These are phyloP conservation scores for Phortica okadai DNA, from an alignment of 2,888 invertebrate genomes.

Conservation along the genomic window DNA sequence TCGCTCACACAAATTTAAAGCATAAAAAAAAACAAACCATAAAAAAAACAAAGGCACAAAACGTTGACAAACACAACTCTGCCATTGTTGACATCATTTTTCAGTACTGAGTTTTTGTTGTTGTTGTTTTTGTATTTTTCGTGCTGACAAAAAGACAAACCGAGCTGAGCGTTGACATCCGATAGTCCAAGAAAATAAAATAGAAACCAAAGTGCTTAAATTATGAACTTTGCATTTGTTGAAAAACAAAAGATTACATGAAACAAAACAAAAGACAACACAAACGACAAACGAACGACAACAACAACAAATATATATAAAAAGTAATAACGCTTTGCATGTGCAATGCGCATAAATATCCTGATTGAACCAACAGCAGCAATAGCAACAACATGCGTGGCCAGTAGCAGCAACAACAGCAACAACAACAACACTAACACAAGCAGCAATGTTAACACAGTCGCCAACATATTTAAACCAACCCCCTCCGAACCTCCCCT, in stretches of 20 bases:
- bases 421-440: conserved; percentile 1
- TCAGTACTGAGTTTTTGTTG: neutral
- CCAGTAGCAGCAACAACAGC: conserved; percentile 2
- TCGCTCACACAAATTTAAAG: neutral
- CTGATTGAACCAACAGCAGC: conserved; percentile 26
- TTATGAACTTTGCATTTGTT: conserved; percentile 1
- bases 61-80: neutral
- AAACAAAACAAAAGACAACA: neutral
- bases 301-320: neutral
- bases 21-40: neutral
- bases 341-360: conserved; percentile 27
- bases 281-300: neutral
- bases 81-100: neutral
- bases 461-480: conserved; percentile 17
- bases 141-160: neutral
- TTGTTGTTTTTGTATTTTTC: neutral
- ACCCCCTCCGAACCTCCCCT: neutral
- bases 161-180: neutral
- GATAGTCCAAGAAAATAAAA: neutral
- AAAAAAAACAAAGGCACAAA: neutral
- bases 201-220: neutral
- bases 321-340: conserved; percentile 18
- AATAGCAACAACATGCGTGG: conserved; percentile 12
- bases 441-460: conserved; percentile 18
- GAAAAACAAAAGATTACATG: conserved; percentile 10